These are phyloP conservation scores for Lithophane leautieri DNA, from an alignment of 2,888 invertebrate species.

Conservation along the genomic window DNA sequence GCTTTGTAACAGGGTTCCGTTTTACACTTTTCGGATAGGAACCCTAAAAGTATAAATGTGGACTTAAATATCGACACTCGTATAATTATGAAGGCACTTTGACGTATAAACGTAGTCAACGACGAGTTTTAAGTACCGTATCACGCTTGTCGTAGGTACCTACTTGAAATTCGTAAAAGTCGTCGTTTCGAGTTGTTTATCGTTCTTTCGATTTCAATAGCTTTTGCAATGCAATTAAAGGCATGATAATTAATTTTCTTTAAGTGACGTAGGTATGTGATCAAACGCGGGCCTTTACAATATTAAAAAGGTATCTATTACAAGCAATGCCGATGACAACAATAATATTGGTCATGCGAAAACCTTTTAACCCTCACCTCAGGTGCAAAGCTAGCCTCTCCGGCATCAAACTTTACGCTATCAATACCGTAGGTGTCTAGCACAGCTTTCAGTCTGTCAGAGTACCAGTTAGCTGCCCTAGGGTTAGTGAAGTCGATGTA, in stretches of 20 bases:
- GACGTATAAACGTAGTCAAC: neutral
- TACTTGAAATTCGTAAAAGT: neutral
- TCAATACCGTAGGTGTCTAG: constrained; percentile 92
- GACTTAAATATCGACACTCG: neutral
- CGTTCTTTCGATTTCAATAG: neutral
- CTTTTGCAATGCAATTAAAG: neutral
- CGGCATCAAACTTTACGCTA: constrained; percentile 95
- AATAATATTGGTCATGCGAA: neutral
- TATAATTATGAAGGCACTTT: neutral
- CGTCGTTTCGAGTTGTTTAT: constrained; percentile 7
- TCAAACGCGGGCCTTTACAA: neutral
- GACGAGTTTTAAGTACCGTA: too few relatives aligned
- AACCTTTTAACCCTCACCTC: constrained; percentile 78
- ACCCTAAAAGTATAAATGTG: neutral
- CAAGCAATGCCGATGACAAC: neutral
- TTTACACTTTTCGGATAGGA: too few relatives aligned
- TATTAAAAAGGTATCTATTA: neutral
- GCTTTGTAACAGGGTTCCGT: too few relatives aligned
- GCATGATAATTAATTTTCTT: too few relatives aligned
- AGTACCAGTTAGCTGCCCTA: constrained; percentile 92
- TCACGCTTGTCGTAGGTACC: neutral
- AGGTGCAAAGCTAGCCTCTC: constrained; percentile 93
- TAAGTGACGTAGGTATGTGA: neutral
- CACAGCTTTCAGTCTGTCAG: constrained; percentile 87
- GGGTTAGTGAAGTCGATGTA: constrained; percentile 94